Base-by-base conservation (phyloP, 2,888 invertebrate genomes). In the Dugesia japonica region DNA sequence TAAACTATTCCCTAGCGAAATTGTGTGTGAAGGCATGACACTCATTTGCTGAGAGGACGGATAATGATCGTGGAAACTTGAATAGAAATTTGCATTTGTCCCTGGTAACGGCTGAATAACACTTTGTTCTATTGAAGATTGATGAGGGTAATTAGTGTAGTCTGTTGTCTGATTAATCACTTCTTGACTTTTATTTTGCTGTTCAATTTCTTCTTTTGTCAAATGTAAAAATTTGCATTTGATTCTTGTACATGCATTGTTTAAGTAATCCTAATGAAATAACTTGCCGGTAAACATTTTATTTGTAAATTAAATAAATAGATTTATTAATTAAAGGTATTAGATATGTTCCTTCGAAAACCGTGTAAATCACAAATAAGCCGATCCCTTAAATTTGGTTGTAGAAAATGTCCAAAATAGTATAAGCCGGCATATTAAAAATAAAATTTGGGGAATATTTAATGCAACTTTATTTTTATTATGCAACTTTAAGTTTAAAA, bases 31-130 rank as follows among this genome's bases (percentile, higher is more conserved):
- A 56, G 56, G 56, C 56, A 56, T 56, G 7, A 56, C 56, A 56
- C n/a, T 56, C 56, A 56, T 56, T 56, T 56, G 56, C n/a, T 56
- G 56, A 56, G 56, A 56, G 56, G 56, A 56, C 56, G 56, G 56
- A n/a, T 20, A 56, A 23, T 56, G 56, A n/a, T 56, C 56, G 56
- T 56, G 56, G 23, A 9, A 56, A 56, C 17, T 56, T 56, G 56
- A 56, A 56, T 56, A 56, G 23, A 56, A 56, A 56, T 56, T 56
- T n/a, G 56, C 56, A 56, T 56, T 56, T 23, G 56, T 23, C 7
- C 56, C n/a, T 13, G 56, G 23, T 56, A 56, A 56, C 4, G 56
- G 56, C 17, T 56, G 56, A 56, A 56, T 56, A 56, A 56, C 56
- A 56, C 17, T 56, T n/a, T 56, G 56, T 56, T 56, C 56, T n/a